phyloP scores from a whole-genome alignment of 2,797 vertebrate species.

The Girardinus metallicus region DNA sequence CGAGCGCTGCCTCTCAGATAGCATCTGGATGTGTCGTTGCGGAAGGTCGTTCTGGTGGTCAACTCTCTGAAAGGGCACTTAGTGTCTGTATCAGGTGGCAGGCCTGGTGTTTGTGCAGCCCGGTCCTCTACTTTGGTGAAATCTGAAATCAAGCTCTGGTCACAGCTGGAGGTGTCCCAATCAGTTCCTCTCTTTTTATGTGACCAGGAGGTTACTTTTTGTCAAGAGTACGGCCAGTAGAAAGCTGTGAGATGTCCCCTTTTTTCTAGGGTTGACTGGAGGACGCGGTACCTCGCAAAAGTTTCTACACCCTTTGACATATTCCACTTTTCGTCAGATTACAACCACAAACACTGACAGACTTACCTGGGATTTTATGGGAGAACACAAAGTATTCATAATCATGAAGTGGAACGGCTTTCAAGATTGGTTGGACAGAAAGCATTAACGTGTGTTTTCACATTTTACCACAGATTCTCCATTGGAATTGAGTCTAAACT shows the following conservation, averaged over 20 bases:
- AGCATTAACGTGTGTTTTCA: not conserved
- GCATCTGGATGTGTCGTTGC: conserved; percentile 63
- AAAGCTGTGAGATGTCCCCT: not conserved
- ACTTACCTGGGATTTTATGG: not conserved
- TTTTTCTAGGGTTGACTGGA: not conserved
- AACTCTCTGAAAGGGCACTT: conserved; percentile 70
- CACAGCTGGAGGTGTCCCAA: conserved; percentile 14
- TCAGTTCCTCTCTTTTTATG: conserved; percentile 5
- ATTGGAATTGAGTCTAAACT: not conserved
- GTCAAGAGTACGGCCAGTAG: conserved; percentile 10
- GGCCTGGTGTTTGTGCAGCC: conserved; percentile 35
- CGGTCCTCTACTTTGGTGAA: conserved; percentile 21
- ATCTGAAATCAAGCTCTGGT: conserved; percentile 43
- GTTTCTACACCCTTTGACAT: not conserved
- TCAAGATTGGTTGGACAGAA: not conserved
- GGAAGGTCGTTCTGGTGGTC: conserved; percentile 73
- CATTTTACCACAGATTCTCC: not conserved
- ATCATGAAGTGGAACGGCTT: not conserved
- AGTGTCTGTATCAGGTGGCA: conserved; percentile 65
- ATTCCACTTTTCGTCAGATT: not conserved
- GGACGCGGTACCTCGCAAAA: not conserved
- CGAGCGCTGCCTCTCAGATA: conserved; percentile 62
- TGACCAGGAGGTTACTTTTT: conserved; percentile 14
- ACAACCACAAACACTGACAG: not conserved
- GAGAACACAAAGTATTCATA: not conserved